Base-by-base conservation (phyloP, 2,888 invertebrate genomes). In the Glyphotaelius pellucidus region DNA sequence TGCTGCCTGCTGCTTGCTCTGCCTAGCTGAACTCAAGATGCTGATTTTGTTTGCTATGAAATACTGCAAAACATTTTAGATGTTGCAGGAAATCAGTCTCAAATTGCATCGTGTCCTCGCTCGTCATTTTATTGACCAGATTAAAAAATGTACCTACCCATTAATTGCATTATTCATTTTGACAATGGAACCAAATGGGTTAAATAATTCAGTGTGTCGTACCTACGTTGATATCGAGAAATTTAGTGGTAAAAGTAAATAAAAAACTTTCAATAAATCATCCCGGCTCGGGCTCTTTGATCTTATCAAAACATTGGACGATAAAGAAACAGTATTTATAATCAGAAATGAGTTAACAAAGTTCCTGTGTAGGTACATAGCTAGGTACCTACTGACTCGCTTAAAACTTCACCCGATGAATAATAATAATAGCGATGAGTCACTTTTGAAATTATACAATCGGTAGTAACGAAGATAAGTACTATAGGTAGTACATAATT, bases 391-490 rank as follows among this genome's bases (percentile, higher is more conserved):
- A 67, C n/a, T 25, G 67, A 67, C 67, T 67, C 25, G n/a, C 25
- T 67, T 67, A 67, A 67, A 67, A 67, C 25, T 67, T 67, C 83
- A 83, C 83, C 83, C 35, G 83, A 35, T 32, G 83, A 86, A 85
- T 42, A 42, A 67, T 88, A 88, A 88, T 88, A 32, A 88, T 52
- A n/a, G 88, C 52, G 88, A 88, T 88, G 88, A 88, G 31, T 88
- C 88, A 88, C 88, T 87, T 67, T 47, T 30, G 67, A 88, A 88
- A 88, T 67, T 88, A 67, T 67, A 52, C 88, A 52, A 88, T 88
- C 88, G 89, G 89, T 38, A 80, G 80, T 32, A 30, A 80, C 38
- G 38, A 38, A 80, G 80, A 80, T 89, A 80, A 80, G 80, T 38
- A 80, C 80, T n/a, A 30, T 30, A 88, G 47, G n/a, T 30, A 88